phyloP scores from a whole-genome alignment of 2,888 invertebrate genomes.

The Eristalis tenax region DNA sequence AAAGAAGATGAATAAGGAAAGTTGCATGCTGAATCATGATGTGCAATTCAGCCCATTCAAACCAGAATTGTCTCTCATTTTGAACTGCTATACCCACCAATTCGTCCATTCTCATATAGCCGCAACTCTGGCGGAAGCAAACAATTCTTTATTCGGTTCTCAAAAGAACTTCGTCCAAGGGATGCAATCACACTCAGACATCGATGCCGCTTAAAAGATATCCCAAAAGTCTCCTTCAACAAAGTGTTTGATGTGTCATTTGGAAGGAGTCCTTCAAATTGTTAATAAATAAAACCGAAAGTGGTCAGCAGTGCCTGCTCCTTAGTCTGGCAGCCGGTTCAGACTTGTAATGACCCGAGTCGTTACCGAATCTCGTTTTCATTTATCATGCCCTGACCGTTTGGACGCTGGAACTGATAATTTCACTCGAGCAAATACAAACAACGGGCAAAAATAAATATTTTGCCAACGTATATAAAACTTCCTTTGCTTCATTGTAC shows the following conservation, averaged over 20 bases:
- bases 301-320: slow-evolving; percentile 1
- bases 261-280: background rate
- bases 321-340: background rate
- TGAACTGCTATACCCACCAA: too few relatives aligned
- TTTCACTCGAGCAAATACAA: slow-evolving; percentile 51
- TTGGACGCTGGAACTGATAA: slow-evolving; percentile 21
- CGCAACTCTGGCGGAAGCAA: background rate
- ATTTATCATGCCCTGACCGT: slow-evolving; percentile 3
- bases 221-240: too few relatives aligned
- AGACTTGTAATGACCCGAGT: slow-evolving; percentile 41
- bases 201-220: too few relatives aligned
- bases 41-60: too few relatives aligned
- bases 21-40: too few relatives aligned
- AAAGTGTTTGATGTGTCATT: too few relatives aligned
- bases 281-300: slow-evolving; percentile 35
- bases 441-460: slow-evolving; percentile 50
- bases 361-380: slow-evolving; percentile 31
- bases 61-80: too few relatives aligned
- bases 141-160: background rate
- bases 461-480: slow-evolving; percentile 19
- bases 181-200: too few relatives aligned
- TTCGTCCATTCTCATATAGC: background rate
- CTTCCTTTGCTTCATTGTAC: background rate
- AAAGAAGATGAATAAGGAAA: too few relatives aligned
- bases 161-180: background rate